Base-by-base conservation (phyloP, 2,113 vertebrate species). In the Saimiri boliviensis region DNA sequence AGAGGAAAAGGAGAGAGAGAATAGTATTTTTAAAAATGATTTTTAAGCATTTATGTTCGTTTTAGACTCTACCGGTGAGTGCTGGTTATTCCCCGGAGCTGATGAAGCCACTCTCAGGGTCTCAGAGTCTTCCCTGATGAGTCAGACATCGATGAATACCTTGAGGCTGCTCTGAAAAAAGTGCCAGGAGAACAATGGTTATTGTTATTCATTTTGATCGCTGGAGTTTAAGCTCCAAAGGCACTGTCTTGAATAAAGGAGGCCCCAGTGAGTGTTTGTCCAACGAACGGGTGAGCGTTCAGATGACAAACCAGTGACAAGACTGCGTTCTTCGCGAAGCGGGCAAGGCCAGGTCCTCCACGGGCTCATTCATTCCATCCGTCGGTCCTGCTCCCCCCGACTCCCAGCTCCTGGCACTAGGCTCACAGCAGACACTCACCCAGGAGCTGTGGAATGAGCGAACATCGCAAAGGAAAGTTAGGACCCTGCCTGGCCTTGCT, bases 251-350 rank as follows among this genome's bases (percentile, higher is more conserved):
- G 42, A 49, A 49, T 0, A 27, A 49, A n/a, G 68, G 32, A 52
- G 54, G 80, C 12, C 30, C 21, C 21, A 30, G 35, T 16, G 52
- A n/a, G 54, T 6, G 1, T 23, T 3, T 23, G 23, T 8, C 16
- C 16, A 20, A 70, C 1, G 6, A 74, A 8, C 4, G n/a, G 68
- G 23, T 6, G 27, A 79, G 11, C 20, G 37, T 19, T 12, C 0
- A 27, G 16, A 0, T 0, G 0, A 35, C 1, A 1, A 4, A 3
- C 0, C 5, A 0, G 3, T 23, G 32, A 25, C 71, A 30, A 11
- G 35, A 21, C 0, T 5, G 60, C 4, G 54, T 13, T 40, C 40
- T 49, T 17, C 60, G 1, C 7, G 10, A 10, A 10, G 52, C 8
- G 5, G 3, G 0, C 1, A 2, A 19, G 11, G 52, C 20, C 5